Evolutionary conservation across 2,797 vertebrate species (phyloP).

Genomic region (Danio kyathit): DNA sequence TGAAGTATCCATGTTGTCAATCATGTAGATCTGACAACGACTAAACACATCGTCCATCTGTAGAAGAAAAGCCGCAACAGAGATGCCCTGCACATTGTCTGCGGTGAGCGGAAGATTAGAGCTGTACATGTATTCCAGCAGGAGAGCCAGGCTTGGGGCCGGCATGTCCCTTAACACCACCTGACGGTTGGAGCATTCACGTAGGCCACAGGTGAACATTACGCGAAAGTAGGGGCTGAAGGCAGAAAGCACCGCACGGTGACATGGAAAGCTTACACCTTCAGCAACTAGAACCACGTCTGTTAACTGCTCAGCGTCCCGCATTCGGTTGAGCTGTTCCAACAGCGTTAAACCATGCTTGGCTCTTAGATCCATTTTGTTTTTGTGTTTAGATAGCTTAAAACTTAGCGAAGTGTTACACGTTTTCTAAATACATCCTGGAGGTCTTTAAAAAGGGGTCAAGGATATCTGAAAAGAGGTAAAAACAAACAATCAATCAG

Average conservation of each 20-base stretch:
- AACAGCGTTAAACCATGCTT: conserved; percentile 87
- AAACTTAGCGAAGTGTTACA: neutral
- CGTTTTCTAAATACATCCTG: conserved; percentile 40
- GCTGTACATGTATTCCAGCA: conserved; percentile 93
- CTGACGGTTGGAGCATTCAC: conserved; percentile 87
- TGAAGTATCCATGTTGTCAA: conserved; percentile 93
- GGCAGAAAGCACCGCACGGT: conserved; percentile 90
- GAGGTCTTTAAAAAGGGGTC: conserved; percentile 14
- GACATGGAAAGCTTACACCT: conserved; percentile 92
- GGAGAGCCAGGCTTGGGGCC: conserved; percentile 86
- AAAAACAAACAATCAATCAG: conserved; percentile 32
- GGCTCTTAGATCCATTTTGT: conserved; percentile 77
- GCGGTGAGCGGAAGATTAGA: conserved; percentile 85
- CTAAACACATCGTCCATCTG: conserved; percentile 94
- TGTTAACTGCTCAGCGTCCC: conserved; percentile 85
- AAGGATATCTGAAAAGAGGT: conserved; percentile 42
- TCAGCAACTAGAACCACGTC: conserved; percentile 93
- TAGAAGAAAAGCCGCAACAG: conserved; percentile 90
- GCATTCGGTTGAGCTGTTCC: conserved; percentile 89
- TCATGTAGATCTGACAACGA: conserved; percentile 91
- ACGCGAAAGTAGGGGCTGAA: conserved; percentile 98
- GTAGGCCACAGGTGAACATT: conserved; percentile 97
- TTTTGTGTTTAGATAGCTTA: neutral
- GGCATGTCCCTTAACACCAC: conserved; percentile 87
- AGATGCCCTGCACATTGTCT: conserved; percentile 90